Percentiles rank a stretch among this genome's conserved stretches.
Conservation (phyloP, 2,888 invertebrate genomes). For the Horisme vitalbata region DNA sequence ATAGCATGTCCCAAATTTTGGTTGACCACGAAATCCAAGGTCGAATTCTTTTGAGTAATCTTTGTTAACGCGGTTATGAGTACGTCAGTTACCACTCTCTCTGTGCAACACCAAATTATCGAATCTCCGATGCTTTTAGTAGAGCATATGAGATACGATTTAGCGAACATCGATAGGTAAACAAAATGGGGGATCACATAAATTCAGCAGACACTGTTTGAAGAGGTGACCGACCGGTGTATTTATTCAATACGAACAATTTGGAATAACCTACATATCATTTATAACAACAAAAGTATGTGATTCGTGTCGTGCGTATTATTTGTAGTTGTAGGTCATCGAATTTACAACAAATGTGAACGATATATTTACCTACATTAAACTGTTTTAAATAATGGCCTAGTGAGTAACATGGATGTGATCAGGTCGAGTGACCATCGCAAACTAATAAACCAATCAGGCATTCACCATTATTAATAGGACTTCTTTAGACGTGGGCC, state of each 20-base stretch:
- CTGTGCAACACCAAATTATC: conserved; percentile 28
- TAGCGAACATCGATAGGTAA: conserved; percentile 35
- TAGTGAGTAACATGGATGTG: too few relatives aligned
- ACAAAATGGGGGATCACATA: conserved; percentile 28
- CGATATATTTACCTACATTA: too few relatives aligned
- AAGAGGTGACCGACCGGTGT: conserved; percentile 28
- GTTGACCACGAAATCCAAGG: conserved; percentile 21
- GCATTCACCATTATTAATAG: too few relatives aligned
- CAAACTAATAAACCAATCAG: too few relatives aligned
- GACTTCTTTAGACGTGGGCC: too few relatives aligned
- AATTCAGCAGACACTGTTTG: conserved; percentile 28
- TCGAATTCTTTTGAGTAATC: conserved; percentile 12
- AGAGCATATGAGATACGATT: conserved; percentile 30
- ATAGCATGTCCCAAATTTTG: conserved; percentile 28
- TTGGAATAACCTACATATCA: conserved; percentile 8
- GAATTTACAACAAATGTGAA: conserved; percentile 1
- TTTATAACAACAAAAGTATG: not conserved
- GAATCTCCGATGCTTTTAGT: conserved; percentile 26
- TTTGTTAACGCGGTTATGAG: not conserved
- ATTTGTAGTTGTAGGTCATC: conserved; percentile 12
- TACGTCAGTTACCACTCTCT: conserved; percentile 30
- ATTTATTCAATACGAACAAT: conserved; percentile 11
- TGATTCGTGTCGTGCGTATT: conserved; percentile 1
- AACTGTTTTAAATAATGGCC: too few relatives aligned
- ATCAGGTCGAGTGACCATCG: too few relatives aligned